These are phyloP conservation scores for Phania funesta DNA, from an alignment of 2,888 invertebrate genomes.

Conservation along the genomic window DNA sequence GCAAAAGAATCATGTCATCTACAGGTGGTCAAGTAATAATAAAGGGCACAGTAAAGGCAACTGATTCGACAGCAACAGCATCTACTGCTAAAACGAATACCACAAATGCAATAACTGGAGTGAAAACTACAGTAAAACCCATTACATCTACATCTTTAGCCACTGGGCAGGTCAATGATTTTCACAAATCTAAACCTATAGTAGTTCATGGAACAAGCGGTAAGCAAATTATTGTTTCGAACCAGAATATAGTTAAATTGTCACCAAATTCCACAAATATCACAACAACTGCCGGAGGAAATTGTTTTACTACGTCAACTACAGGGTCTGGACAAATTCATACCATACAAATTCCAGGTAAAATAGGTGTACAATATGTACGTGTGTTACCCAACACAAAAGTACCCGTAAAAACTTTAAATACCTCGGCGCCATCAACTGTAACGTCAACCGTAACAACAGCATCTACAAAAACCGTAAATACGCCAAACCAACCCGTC, in stretches of 20 bases:
- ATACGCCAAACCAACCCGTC: conserved; percentile 32
- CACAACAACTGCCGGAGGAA: conserved; percentile 16
- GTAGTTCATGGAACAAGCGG: conserved; percentile 74
- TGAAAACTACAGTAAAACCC: conserved; percentile 39
- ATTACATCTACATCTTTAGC: conserved; percentile 9
- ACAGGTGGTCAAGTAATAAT: conserved; percentile 69
- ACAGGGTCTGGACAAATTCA: conserved; percentile 71
- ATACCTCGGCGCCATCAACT: conserved; percentile 19
- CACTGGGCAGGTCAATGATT: background rate
- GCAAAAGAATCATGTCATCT: conserved; percentile 69
- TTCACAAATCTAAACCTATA: conserved; percentile 67
- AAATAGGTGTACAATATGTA: conserved; percentile 84
- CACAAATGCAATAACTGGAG: conserved; percentile 38
- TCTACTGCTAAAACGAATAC: conserved; percentile 40
- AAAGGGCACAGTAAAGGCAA: conserved; percentile 64
- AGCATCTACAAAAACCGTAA: conserved; percentile 15
- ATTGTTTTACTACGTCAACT: conserved; percentile 11
- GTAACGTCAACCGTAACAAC: conserved; percentile 20
- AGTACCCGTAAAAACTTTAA: conserved; percentile 16
- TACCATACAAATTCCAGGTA: conserved; percentile 77
- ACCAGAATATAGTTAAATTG: conserved; percentile 76
- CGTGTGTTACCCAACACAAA: conserved; percentile 82
- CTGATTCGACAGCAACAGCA: conserved; percentile 41
- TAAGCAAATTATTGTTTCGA: conserved; percentile 77
- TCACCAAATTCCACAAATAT: conserved; percentile 72